Base-by-base conservation (phyloP, 2,113 vertebrate species). In the Limanda limanda region DNA sequence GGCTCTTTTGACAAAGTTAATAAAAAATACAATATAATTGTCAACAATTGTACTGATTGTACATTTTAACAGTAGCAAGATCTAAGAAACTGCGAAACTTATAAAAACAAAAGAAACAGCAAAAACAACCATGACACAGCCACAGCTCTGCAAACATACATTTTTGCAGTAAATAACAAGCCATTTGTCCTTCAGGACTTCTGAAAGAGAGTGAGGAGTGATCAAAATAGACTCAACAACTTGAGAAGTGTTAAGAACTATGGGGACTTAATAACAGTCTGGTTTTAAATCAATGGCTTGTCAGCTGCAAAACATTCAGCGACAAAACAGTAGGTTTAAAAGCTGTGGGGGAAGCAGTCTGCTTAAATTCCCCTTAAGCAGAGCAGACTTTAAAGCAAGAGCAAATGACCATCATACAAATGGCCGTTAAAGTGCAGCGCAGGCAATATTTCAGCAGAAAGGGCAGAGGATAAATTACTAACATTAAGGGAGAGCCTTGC, bases 391-490 rank as follows among this genome's bases (percentile, higher is more conserved):
- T 55, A 69, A 70, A 71, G 51, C 31, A 69, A 61, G 72, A 35
- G 58, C 57, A 71, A 83, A 82, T 81, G 78, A 72, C 70, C 55
- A 54, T 54, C 71, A 54, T 68, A 68, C 72, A 88, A 74, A 89
- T 45, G 58, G 59, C 68, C 13, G 58, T 74, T 84, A 84, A 86
- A 84, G 31, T 8, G 61, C 67, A 45, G 64, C 59, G 35, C 47
- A 63, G 76, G 74, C 64, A 68, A 64, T 73, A 79, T 71, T 79
- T 79, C 77, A 67, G 40, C 31, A 83, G 68, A 89, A 90, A 89
- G 81, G 82, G 87, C 74, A 82, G 58, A 48, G 31, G 54, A 75
- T 77, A 62, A 86, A 89, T 69, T 48, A 84, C 40, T 51, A 54
- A 63, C 45, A 71, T 76, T 66, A 45, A 79, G 64, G 64, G 66